These are phyloP conservation scores for Lepidocolaptes lacrymiger DNA, from an alignment of 2,797 vertebrate genomes.

Conservation along the genomic window DNA sequence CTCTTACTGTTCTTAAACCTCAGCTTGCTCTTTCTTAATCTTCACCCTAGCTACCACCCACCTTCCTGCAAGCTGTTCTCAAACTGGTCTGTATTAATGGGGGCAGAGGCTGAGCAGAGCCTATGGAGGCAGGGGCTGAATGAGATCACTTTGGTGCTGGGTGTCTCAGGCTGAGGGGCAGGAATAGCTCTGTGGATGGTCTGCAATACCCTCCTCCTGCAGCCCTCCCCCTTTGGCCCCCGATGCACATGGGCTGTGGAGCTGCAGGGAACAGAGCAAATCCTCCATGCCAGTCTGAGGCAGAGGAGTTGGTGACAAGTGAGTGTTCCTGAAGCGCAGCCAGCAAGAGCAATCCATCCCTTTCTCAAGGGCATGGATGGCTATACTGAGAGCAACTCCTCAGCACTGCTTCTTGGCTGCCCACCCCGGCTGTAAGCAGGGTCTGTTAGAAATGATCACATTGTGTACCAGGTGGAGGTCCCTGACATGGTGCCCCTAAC, in stretches of 20 bases:
- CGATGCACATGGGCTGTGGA: fast-evolving
- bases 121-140: background rate
- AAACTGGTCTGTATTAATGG: background rate
- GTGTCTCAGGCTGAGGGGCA: background rate
- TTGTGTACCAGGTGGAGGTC: background rate
- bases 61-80: background rate
- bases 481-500: background rate
- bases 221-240: background rate
- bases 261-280: background rate
- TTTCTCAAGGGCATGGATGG: background rate
- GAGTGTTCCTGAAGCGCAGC: background rate
- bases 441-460: background rate
- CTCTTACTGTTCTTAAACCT: background rate
- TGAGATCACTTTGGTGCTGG: background rate
- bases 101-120: background rate
- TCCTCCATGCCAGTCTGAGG: background rate
- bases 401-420: background rate
- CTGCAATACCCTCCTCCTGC: background rate
- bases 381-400: background rate
- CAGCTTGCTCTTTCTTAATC: background rate
- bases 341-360: background rate
- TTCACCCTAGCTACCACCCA: background rate
- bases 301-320: background rate
- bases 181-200: background rate
- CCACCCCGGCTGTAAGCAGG: background rate